Evolutionary conservation across 2,797 vertebrate species (phyloP).

Genomic region (Sebastes jordani): DNA sequence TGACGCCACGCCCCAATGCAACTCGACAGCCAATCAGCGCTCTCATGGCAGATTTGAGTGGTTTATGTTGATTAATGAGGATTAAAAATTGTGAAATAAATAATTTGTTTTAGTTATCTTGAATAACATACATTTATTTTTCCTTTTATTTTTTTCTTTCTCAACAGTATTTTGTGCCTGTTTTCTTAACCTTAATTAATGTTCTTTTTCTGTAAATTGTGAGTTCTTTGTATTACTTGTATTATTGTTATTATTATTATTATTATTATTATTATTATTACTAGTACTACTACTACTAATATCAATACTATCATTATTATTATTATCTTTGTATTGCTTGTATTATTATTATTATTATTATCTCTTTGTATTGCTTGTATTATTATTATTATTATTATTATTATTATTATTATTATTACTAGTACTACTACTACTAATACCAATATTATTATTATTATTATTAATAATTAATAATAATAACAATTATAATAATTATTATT

Average conservation of each 20-base stretch:
- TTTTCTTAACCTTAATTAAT: background rate
- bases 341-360: no score
- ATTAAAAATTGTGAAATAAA: background rate
- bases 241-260: background rate
- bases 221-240: background rate
- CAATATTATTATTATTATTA: no score
- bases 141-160: background rate
- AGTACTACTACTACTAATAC: no score
- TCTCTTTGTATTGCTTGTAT: background rate
- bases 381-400: background rate
- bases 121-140: background rate
- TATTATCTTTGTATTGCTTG: background rate
- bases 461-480: no score
- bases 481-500: no score
- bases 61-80: background rate
- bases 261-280: no score
- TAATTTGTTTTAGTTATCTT: background rate
- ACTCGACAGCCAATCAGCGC: conserved; percentile 56
- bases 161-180: background rate
- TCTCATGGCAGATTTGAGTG: background rate
- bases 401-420: no score
- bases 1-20: background rate
- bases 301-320: no score
- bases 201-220: background rate
- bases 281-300: no score